These are phyloP conservation scores for Leptosomus discolor DNA, from an alignment of 2,113 vertebrate genomes.

Conservation along the genomic window DNA sequence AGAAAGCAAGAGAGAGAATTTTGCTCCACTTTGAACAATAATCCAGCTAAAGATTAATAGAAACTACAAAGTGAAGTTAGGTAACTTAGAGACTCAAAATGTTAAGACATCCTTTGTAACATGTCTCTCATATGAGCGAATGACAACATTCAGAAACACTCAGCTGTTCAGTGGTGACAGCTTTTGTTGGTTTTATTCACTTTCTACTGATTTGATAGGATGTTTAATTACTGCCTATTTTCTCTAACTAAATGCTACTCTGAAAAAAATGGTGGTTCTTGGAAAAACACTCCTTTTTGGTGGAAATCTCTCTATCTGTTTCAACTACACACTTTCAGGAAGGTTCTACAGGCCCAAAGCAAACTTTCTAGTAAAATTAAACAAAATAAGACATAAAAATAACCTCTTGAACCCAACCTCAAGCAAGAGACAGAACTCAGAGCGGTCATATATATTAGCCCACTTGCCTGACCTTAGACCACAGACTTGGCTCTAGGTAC, in stretches of 20 bases:
- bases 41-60: not conserved
- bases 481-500: not conserved
- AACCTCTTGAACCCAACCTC: not conserved
- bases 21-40: not conserved
- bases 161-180: not conserved
- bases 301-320: not conserved
- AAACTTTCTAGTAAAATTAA: not conserved
- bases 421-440: not conserved
- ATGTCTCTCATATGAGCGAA: not conserved
- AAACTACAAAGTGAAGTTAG: not conserved
- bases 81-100: not conserved
- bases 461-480: not conserved
- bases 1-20: not conserved
- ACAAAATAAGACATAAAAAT: not conserved
- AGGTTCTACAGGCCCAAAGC: not conserved
- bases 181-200: not conserved
- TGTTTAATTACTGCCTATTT: not conserved
- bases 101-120: not conserved
- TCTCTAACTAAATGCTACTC: not conserved
- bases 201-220: not conserved
- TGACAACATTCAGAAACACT: not conserved
- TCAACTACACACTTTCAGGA: not conserved
- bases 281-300: not conserved
- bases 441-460: not conserved
- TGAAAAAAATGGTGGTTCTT: not conserved